Base-by-base conservation (phyloP, 2,113 vertebrate species). In the Leptobrachium leishanense region DNA sequence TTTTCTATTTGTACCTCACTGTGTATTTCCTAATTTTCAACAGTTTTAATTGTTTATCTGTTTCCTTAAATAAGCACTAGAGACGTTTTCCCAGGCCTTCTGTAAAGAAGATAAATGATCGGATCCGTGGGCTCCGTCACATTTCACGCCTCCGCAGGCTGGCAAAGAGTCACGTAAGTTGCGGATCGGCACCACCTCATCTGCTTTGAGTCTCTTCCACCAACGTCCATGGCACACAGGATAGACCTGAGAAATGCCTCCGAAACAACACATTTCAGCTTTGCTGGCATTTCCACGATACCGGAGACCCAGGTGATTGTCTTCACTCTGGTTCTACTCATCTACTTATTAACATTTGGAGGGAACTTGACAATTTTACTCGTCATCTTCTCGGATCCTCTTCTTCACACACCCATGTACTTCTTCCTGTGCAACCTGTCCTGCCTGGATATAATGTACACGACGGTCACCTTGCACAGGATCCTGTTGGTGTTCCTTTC, bases 381-480 rank as follows among this genome's bases (percentile, higher is more conserved):
- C 20, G 73, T 85, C 31, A 50, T 31, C 59, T 86, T 78, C 84
- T 5, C 15, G 82, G 43, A 76, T 54, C 82, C 85, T 31, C 63
- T 81, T 0, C 87, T 88, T 12, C 87, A 86, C 68, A 88, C 85
- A 42, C 86, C 86, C 46, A 86, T 87, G 85, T 86, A 88, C 62
- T 87, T 87, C 68, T 87, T 88, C 72, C 72, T 88, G 54, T 79
- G 82, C 72, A 88, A 88, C 68, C 82, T 87, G 84, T 84, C 86
- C 15, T 86, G 86, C 73, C 69, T 87, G 55, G 86, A 88, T 43
- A 84, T 87, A 41, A 85, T 83, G 83, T 86, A 86, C 2, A 82
- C 85, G 41, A 87, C 84, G 2, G 82, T 88, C 6, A 43, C 74
- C 2, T 39, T 20, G 10, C 64, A 67, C 40, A 67, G 53, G 40